Evolutionary conservation across 2,888 invertebrate species (phyloP).

Genomic region (Pseudeuparius sepicola): DNA sequence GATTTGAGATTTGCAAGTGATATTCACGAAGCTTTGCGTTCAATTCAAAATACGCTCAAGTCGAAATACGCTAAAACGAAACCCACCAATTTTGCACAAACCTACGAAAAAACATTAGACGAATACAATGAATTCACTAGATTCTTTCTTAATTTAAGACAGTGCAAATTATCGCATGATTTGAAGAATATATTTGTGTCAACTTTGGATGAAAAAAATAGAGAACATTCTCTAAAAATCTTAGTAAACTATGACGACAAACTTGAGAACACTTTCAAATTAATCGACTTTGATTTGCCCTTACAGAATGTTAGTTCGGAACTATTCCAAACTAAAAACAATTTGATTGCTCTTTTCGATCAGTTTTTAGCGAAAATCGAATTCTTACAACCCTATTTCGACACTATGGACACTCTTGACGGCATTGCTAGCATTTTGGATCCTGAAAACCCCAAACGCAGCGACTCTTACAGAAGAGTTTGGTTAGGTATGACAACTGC

Average conservation of each 20-base stretch:
- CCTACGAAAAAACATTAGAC: constrained; percentile 24
- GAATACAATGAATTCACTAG: constrained; percentile 30
- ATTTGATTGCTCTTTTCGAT: constrained; percentile 30
- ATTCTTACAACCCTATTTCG: constrained; percentile 35
- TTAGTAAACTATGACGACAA: constrained; percentile 24
- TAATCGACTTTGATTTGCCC: constrained; percentile 30
- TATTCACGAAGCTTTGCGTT: too few relatives aligned
- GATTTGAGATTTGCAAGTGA: too few relatives aligned
- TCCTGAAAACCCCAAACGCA: constrained; percentile 34
- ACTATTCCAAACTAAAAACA: constrained; percentile 21
- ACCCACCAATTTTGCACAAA: too few relatives aligned
- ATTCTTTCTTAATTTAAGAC: constrained; percentile 29
- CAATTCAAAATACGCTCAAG: too few relatives aligned
- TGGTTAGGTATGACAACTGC: constrained; percentile 30
- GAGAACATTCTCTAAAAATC: constrained; percentile 27
- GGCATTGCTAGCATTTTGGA: constrained; percentile 36
- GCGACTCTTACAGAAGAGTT: constrained; percentile 36
- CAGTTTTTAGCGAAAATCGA: constrained; percentile 30
- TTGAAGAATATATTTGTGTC: constrained; percentile 22
- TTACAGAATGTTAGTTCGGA: constrained; percentile 16
- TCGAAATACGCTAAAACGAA: too few relatives aligned
- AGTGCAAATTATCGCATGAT: constrained; percentile 23
- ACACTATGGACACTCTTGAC: constrained; percentile 38
- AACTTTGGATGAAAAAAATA: constrained; percentile 24
- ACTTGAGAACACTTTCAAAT: constrained; percentile 25